phyloP scores from a whole-genome alignment of 2,113 vertebrate genomes.

The Cyprinus carpio region DNA sequence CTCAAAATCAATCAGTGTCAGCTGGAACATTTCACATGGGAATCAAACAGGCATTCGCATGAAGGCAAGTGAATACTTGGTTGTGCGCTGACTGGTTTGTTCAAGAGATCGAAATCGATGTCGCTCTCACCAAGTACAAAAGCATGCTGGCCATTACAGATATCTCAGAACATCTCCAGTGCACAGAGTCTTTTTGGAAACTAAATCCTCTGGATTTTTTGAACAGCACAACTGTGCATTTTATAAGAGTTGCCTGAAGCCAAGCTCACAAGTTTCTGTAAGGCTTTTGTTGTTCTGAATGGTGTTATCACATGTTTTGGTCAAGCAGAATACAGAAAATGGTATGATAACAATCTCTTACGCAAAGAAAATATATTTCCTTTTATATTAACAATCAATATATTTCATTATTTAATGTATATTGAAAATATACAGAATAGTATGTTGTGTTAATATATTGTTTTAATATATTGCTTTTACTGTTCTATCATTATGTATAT shows the following conservation, averaged over 20 bases:
- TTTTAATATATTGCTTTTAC: too few species aligned
- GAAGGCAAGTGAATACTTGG: not conserved
- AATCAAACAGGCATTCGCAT: not conserved
- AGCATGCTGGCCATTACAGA: not conserved
- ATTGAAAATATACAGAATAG: too few species aligned
- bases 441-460: too few species aligned
- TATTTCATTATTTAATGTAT: too few species aligned
- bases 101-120: constrained; percentile 8
- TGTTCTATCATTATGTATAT: too few species aligned
- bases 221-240: not conserved
- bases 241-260: not conserved
- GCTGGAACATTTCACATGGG: constrained; percentile 22
- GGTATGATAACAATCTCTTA: not conserved
- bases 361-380: not conserved
- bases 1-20: constrained; percentile 17
- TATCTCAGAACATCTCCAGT: not conserved
- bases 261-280: not conserved
- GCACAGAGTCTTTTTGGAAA: not conserved
- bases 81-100: constrained; percentile 6
- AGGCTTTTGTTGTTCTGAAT: not conserved
- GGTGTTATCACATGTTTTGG: not conserved
- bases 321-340: not conserved
- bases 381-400: too few species aligned
- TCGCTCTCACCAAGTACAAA: not conserved
- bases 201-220: not conserved